phyloP scores from a whole-genome alignment of 30 jellyfish, hydroid and myxozoan genomes.

The Pelagia noctiluca region DNA sequence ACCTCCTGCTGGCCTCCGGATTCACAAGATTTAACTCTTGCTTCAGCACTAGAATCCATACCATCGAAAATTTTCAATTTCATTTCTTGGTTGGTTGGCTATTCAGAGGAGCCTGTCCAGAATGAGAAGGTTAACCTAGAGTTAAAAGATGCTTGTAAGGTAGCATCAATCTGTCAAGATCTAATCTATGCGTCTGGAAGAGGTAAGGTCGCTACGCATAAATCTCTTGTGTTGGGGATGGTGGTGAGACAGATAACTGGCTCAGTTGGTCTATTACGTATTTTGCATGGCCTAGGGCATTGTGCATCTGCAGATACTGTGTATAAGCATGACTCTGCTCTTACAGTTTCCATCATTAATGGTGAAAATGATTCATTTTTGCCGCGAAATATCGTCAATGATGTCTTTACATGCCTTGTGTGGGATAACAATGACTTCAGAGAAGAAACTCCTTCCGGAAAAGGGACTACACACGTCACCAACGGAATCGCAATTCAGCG shows the following conservation, averaged over 20 bases:
- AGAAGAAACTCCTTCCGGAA: too few species aligned
- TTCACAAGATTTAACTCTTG: constrained; percentile 27
- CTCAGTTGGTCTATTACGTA: background rate
- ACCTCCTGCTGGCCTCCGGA: constrained; percentile 59
- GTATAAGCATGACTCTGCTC: constrained; percentile 60
- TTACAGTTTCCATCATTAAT: constrained; percentile 21
- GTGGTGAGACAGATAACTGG: constrained; percentile 58
- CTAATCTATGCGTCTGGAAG: constrained; percentile 50
- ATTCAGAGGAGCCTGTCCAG: constrained; percentile 33
- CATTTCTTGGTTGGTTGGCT: constrained; percentile 56
- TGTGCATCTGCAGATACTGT: constrained; percentile 16
- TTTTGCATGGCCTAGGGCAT: constrained; percentile 60
- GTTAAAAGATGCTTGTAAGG: constrained; percentile 2
- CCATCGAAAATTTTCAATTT: constrained; percentile 44
- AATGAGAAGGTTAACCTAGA: background rate
- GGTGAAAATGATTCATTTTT: background rate
- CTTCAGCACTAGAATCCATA: constrained; percentile 44
- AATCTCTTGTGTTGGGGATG: constrained; percentile 58
- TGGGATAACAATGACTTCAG: too few species aligned
- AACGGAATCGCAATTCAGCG: constrained; percentile 62
- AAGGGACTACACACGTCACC: constrained; percentile 66
- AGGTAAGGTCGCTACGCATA: constrained; percentile 51
- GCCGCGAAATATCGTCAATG: constrained; percentile 22
- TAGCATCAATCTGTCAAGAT: constrained; percentile 47
- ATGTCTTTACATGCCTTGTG: constrained; percentile 36